phyloP scores from a whole-genome alignment of 1,140 invertebrate genomes.

The Temnothorax longispinosus region DNA sequence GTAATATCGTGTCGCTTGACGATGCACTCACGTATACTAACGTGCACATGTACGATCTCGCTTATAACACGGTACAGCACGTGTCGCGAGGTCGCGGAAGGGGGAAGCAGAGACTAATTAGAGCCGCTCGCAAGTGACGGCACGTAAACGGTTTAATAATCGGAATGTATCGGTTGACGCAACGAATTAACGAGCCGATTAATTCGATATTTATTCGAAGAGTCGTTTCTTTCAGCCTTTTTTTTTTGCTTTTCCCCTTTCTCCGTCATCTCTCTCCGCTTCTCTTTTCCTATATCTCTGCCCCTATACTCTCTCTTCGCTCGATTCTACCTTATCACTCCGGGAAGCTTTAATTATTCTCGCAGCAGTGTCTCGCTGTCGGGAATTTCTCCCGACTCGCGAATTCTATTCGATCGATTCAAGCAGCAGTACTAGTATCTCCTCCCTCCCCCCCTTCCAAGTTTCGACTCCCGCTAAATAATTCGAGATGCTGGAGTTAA shows the following conservation, averaged over 20 bases:
- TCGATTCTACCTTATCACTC: slow-evolving; percentile 7
- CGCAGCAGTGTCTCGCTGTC: neutral
- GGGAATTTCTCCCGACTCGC: slow-evolving; percentile 18
- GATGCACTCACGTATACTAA: slow-evolving; percentile 29
- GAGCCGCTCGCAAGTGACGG: slow-evolving; percentile 43
- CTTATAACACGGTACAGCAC: slow-evolving; percentile 28
- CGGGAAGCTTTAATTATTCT: slow-evolving; percentile 56
- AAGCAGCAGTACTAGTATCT: neutral
- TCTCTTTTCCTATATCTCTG: neutral
- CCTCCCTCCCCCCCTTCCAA: neutral
- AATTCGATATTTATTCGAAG: slow-evolving; percentile 53
- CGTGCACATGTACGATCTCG: slow-evolving; percentile 13
- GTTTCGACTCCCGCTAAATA: slow-evolving; percentile 52
- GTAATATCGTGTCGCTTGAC: slow-evolving; percentile 14
- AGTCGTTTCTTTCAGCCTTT: neutral
- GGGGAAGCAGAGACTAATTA: slow-evolving; percentile 52
- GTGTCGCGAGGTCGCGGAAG: neutral
- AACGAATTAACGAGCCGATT: slow-evolving; percentile 31
- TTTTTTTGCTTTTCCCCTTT: neutral
- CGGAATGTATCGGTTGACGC: slow-evolving; percentile 4
- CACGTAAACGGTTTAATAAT: slow-evolving; percentile 60
- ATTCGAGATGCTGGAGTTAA: slow-evolving; percentile 52
- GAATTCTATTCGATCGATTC: slow-evolving; percentile 33
- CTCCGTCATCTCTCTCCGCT: neutral
- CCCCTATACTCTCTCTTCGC: neutral